Conservation (phyloP, 2,113 vertebrate genomes). For the Psammodynastes pulverulentus region DNA sequence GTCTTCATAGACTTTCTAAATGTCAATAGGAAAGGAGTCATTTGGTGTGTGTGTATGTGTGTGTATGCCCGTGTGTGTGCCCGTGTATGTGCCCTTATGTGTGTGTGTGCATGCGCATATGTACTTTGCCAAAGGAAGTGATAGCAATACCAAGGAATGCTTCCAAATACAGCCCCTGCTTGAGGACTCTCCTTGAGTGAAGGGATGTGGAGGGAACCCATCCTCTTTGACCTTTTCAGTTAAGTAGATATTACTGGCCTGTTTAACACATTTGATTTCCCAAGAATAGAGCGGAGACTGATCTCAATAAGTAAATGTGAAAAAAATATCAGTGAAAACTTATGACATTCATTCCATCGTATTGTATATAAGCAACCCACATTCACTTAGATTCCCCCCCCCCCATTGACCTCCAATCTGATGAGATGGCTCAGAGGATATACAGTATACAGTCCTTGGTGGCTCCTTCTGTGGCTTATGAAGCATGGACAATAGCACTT, state of each 20-base stretch:
- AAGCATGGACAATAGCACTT: background rate
- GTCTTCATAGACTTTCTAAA: background rate
- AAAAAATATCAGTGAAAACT: background rate
- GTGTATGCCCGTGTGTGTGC: background rate
- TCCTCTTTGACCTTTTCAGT: background rate
- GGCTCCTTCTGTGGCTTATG: background rate
- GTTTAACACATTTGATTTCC: background rate
- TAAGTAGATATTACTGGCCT: background rate
- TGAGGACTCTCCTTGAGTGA: background rate
- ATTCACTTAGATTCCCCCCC: background rate
- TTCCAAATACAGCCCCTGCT: background rate
- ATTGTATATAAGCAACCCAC: background rate
- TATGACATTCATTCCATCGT: background rate
- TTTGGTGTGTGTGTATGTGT: fast-evolving
- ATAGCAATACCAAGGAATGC: background rate
- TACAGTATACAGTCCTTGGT: background rate
- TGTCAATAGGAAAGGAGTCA: background rate
- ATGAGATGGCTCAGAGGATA: background rate
- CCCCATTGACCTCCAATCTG: background rate
- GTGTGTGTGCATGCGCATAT: no score
- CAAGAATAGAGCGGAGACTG: background rate
- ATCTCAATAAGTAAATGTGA: background rate
- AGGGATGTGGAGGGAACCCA: background rate
- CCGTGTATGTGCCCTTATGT: background rate
- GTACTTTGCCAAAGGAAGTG: background rate